These are phyloP conservation scores for Poecilia velifera DNA, from an alignment of 2,797 vertebrate species.

Conservation along the genomic window DNA sequence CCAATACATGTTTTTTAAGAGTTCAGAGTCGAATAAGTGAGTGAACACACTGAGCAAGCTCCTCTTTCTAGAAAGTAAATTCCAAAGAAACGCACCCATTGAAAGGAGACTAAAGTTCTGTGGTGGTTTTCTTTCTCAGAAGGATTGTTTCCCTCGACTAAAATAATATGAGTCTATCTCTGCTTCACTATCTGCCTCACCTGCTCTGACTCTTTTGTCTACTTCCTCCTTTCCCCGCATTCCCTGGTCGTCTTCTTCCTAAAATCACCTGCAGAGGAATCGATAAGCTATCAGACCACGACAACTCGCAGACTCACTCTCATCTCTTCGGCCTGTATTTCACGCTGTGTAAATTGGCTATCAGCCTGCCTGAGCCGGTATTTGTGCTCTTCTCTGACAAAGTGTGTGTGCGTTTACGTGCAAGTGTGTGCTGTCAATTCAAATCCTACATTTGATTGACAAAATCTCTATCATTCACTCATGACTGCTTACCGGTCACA, in stretches of 20 bases:
- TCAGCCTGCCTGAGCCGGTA: constrained; percentile 23
- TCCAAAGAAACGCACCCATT: not conserved
- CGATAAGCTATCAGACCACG: constrained; percentile 63
- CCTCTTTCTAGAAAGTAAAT: constrained; percentile 2
- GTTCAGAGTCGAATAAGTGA: not conserved
- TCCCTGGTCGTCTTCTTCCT: constrained; percentile 18
- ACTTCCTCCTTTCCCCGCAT: not conserved
- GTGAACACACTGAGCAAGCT: not conserved
- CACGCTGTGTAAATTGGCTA: constrained; percentile 27
- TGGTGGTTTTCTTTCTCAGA: not conserved
- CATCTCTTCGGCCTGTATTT: constrained; percentile 16
- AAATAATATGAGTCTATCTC: constrained; percentile 6
- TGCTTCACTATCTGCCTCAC: constrained; percentile 9
- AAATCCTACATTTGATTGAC: constrained; percentile 51
- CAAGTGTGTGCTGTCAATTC: constrained; percentile 26
- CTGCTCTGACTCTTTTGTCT: constrained; percentile 24
- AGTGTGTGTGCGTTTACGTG: constrained; percentile 1
- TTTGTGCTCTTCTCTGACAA: constrained; percentile 15
- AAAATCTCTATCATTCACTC: constrained; percentile 49
- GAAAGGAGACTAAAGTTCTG: constrained; percentile 9
- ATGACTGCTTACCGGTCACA: constrained; percentile 13
- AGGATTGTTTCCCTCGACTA: not conserved
- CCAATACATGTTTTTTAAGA: not conserved
- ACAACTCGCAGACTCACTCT: constrained; percentile 27
- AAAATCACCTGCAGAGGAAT: constrained; percentile 64